Base-by-base conservation (phyloP, 1,140 invertebrate species). In the Notospermus geniculatus region DNA sequence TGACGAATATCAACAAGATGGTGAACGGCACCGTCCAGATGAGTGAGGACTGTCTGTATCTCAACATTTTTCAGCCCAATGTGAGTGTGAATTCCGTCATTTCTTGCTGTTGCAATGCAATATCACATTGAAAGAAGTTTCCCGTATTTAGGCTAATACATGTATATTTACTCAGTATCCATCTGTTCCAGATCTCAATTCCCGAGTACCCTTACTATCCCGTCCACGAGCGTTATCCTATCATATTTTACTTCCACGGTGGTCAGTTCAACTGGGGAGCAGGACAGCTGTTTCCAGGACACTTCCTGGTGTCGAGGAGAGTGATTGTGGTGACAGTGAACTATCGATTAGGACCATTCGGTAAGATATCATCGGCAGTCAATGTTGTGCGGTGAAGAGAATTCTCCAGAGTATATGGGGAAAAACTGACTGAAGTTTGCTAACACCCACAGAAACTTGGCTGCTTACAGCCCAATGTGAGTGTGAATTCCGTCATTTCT, bases 251-350 rank as follows among this genome's bases (percentile, higher is more conserved):
- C 80, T 94, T 98, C 64, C 94, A 98, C 74, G 95, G 93, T 0
- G 95, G 95, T 0, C 91, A 96, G 75, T 98, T 95, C 78, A 84
- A 88, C n/a, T 88, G 89, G 64, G 95, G 95, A 2, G 90, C 93
- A n/a, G 94, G 91, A 5, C 93, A 95, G 76, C 83, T 88, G 22
- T 96, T 96, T 77, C 92, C 92, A 17, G 93, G 86, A 0, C 93
- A 96, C 70, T 88, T 95, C 67, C 75, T 97, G 75, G 91, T 93
- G 1, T 90, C 87, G 0, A 93, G 95, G 64, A 87, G 92, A 69
- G 91, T 98, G 1, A 89, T 98, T 1, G 92, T 99, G 0, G 95
- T 99, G 0, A 93, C 95, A 0, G 86, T 99, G 55, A 99, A 99
- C 79, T 99, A 99, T 82, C 87, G 97, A 22, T 85, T 99, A 0